Base-by-base conservation (phyloP, 1,140 invertebrate genomes). In the Zaprionus africanus region DNA sequence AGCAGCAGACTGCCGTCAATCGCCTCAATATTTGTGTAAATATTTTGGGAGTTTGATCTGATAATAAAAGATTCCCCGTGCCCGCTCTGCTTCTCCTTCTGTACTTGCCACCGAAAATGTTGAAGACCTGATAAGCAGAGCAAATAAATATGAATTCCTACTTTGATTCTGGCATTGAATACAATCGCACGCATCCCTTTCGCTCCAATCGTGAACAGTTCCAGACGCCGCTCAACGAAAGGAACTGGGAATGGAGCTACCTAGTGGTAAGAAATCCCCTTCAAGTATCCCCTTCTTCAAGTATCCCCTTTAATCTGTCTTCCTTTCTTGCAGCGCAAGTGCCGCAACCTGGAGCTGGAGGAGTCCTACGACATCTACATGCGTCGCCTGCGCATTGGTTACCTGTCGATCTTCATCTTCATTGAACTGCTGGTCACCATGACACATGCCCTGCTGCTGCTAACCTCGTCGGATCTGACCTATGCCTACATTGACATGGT, bases 361-460 rank as follows among this genome's bases (percentile, higher is more conserved):
- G 94, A 94, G 51, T 93, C 97, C 11, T 97, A 96, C 87, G 93
- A 94, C 70, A 94, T 95, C 61, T 97, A 97, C 86, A 96, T 96
- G 70, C 95, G 96, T 61, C 95, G 96, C 78, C 93, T 97, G 63
- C 95, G 96, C 79, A 95, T 96, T 92, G 95, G 96, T 59, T 96
- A 97, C 78, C 94, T 97, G 34, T 95, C 96, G 57, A 94, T 97
- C 49, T 97, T 96, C 86, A 94, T 97, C 38, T 93, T 96, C 3
- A 92, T 97, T 26, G 95, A 97, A 81, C 90, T 95, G 70, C 76
- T 95, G 19, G 94, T 97, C 38, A 95, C 95, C 58, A 86, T 94
- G 6, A 93, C 93, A 1, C 96, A 97, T 82, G 73, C 94, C 31
- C 71, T 95, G 46, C 92, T 97, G 34, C 83, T 95, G 67, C 65